Percentiles rank a stretch among this genome's conserved stretches.
phyloP scores from a whole-genome alignment of 2,888 invertebrate species.

The Drosophila eohydei region DNA sequence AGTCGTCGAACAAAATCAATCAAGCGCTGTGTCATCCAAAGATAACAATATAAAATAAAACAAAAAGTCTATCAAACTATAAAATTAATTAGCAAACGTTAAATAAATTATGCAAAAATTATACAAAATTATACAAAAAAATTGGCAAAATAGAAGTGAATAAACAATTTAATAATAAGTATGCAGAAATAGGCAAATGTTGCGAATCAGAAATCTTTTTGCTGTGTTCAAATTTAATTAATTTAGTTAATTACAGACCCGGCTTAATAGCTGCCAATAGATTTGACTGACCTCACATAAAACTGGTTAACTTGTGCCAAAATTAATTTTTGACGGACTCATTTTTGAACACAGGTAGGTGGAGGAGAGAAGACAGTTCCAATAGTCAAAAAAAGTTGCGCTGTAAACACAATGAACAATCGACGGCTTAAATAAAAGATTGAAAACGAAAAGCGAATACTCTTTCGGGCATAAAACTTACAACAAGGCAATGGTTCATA shows the following conservation, averaged over 20 bases:
- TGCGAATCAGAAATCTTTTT: constrained; percentile 11
- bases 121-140: constrained; percentile 50
- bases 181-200: constrained; percentile 39
- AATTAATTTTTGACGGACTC: constrained; percentile 39
- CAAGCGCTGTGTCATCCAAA: constrained; percentile 48
- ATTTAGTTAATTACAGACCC: constrained; percentile 70
- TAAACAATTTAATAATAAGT: constrained; percentile 15
- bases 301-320: constrained; percentile 74
- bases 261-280: constrained; percentile 4
- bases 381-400: constrained; percentile 2
- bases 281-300: constrained; percentile 34
- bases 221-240: constrained; percentile 64
- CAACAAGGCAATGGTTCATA: background rate
- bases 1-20: constrained; percentile 52
- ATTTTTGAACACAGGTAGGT: background rate
- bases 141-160: constrained; percentile 11
- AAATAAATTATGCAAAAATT: constrained; percentile 71
- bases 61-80: constrained; percentile 60
- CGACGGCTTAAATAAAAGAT: constrained; percentile 20
- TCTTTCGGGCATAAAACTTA: background rate
- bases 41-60: constrained; percentile 48
- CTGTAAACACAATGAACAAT: constrained; percentile 30
- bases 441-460: background rate
- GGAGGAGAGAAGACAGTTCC: background rate
- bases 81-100: constrained; percentile 47